Percentiles rank a stretch among this genome's conserved stretches.
Conservation (phyloP, 2,113 vertebrate genomes). For the Microcebus ravelobensis region DNA sequence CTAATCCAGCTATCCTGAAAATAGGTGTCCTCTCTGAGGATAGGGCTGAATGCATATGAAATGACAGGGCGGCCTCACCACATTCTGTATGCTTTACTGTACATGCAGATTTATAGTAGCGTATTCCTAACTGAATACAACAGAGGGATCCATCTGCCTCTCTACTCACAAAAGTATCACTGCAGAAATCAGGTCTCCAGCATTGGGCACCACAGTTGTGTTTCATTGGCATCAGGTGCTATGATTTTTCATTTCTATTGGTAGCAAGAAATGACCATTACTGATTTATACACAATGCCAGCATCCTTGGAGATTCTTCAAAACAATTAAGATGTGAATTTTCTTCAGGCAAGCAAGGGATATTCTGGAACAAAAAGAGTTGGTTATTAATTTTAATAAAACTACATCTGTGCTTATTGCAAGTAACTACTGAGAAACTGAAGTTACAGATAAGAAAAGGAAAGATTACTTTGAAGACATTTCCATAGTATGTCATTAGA, state of each 20-base stretch:
- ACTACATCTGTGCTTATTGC: background rate
- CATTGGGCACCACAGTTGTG: rapidly evolving
- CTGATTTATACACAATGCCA: background rate
- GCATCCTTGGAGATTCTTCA: background rate
- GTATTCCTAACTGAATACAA: background rate
- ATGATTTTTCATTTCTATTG: background rate
- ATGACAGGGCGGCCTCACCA: background rate
- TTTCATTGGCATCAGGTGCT: background rate
- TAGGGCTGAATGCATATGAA: background rate
- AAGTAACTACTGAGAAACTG: background rate
- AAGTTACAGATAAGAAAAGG: constrained; percentile 22
- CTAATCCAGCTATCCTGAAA: background rate
- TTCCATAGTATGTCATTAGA: background rate
- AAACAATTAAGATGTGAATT: constrained; percentile 12
- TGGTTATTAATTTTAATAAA: background rate
- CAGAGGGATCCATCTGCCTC: background rate
- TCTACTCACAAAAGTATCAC: background rate
- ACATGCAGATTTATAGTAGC: background rate
- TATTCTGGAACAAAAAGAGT: background rate
- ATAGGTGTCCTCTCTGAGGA: background rate
- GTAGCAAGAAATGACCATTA: background rate
- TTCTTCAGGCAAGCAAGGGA: background rate
- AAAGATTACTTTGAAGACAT: background rate
- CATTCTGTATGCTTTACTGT: background rate
- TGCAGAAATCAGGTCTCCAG: background rate